Evolutionary conservation across 2,888 invertebrate genomes (phyloP), one percentile per base, ranked within the genome.

Genomic region (Euproctis similis): DNA sequence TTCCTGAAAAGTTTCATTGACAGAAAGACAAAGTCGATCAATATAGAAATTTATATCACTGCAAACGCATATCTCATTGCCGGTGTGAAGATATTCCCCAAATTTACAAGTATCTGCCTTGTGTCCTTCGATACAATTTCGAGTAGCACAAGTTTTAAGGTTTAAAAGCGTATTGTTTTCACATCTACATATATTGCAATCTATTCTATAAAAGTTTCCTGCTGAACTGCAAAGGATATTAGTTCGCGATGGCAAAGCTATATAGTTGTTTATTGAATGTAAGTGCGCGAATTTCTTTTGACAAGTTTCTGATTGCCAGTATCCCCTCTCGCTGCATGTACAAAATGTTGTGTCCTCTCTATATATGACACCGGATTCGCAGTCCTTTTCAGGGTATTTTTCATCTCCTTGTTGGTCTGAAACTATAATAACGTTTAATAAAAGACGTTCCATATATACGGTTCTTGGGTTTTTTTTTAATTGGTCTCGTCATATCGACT

Each of bases 161-260:
- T 53, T 34, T 2, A 71, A 46, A 16, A 28, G n/a, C 0, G 61
- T 57, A 1, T 11, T 40, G 0, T 28, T 2, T 2, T 46, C 35
- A 17, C 74, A 76, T 5, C 34, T 28, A 26, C 75, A 76, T 21
- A 76, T 29, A 25, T 74, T 71, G 31, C 75, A 76, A 9, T 59
- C 70, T 7, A 59, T 36, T 3, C 67, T 36, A 30, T 67, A 67
- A 2, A 63, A 47, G 1, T 26, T 17, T 4, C 50, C 30, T 14
- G n/a, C n/a, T 0, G 64, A 49, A 2, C 20, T 49, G 41, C 74
- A 73, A 3, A 26, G 11, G n/a, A 64, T 34, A 23, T 53, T 56
- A 1, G 59, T 54, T 8, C 32, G 34, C 27, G 63, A 27, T 2
- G 28, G 34, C 1, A 34, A 23, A 0, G 25, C 22, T 1, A 31